phyloP scores from a whole-genome alignment of 2,888 invertebrate species.

The Pycnomerus fuliginosus region DNA sequence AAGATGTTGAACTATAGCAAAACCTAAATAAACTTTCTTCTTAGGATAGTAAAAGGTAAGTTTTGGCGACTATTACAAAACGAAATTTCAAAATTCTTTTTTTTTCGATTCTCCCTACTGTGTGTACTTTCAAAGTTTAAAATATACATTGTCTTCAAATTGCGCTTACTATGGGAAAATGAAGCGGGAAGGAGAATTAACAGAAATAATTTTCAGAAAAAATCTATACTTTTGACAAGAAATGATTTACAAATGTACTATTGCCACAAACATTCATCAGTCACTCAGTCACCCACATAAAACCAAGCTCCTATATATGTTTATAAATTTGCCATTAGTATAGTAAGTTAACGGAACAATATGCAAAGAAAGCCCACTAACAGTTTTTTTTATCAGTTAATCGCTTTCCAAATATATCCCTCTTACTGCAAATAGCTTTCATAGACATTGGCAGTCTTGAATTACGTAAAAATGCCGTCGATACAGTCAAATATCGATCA shows the following conservation, averaged over 20 bases:
- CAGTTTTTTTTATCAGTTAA: slow-evolving; percentile 31
- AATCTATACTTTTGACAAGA: slow-evolving; percentile 58
- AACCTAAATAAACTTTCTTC: no score
- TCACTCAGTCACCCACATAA: slow-evolving; percentile 48
- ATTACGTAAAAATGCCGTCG: slow-evolving; percentile 27
- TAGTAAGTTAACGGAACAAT: slow-evolving; percentile 50
- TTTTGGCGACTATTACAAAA: no score
- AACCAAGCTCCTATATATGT: slow-evolving; percentile 54
- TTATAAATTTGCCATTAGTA: slow-evolving; percentile 53
- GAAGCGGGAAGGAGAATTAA: no score
- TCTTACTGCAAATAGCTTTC: slow-evolving; percentile 38
- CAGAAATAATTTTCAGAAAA: slow-evolving; percentile 54
- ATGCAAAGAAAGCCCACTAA: slow-evolving; percentile 47
- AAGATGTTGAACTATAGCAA: no score
- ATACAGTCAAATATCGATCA: slow-evolving; percentile 23
- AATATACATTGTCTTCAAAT: no score
- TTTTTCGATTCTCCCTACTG: no score
- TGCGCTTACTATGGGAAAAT: no score
- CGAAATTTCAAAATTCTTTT: no score
- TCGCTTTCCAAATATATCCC: slow-evolving; percentile 37
- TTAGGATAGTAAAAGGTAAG: no score
- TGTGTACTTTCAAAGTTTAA: no score
- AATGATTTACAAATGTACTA: slow-evolving; percentile 60
- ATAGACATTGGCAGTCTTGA: slow-evolving; percentile 31
- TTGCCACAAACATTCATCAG: slow-evolving; percentile 49